Evolutionary conservation across 2,797 vertebrate genomes (phyloP).

Genomic region (Prunella strophiata): DNA sequence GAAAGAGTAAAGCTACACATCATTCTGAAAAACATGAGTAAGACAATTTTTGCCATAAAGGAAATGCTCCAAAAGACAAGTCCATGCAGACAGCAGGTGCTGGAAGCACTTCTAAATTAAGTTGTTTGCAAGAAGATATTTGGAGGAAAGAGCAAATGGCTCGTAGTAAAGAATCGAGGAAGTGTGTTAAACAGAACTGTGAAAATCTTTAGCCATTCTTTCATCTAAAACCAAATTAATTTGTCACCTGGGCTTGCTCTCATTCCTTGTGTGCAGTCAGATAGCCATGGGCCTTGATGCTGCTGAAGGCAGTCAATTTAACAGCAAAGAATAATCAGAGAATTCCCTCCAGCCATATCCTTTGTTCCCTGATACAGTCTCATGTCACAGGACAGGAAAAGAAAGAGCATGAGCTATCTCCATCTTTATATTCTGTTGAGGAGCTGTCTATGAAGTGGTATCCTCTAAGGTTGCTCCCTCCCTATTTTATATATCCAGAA

Average conservation of each 20-base stretch:
- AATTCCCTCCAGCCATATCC: not conserved
- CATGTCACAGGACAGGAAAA: not conserved
- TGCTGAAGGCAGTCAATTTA: not conserved
- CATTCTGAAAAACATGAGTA: not conserved
- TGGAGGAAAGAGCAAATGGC: not conserved
- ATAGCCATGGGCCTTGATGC: not conserved
- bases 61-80: not conserved
- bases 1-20: not conserved
- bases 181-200: not conserved
- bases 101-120: conserved; percentile 4
- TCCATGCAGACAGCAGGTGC: not conserved
- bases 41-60: not conserved
- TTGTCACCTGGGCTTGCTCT: not conserved
- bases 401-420: not conserved
- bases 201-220: not conserved
- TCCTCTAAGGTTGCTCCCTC: not conserved
- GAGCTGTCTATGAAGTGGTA: not conserved
- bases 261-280: not conserved
- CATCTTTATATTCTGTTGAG: not conserved
- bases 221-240: not conserved
- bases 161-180: not conserved
- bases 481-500: not conserved
- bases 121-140: not conserved
- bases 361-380: not conserved
- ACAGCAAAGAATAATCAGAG: not conserved